Conservation (phyloP, 2,888 invertebrate genomes). For the Andrena fulva region DNA sequence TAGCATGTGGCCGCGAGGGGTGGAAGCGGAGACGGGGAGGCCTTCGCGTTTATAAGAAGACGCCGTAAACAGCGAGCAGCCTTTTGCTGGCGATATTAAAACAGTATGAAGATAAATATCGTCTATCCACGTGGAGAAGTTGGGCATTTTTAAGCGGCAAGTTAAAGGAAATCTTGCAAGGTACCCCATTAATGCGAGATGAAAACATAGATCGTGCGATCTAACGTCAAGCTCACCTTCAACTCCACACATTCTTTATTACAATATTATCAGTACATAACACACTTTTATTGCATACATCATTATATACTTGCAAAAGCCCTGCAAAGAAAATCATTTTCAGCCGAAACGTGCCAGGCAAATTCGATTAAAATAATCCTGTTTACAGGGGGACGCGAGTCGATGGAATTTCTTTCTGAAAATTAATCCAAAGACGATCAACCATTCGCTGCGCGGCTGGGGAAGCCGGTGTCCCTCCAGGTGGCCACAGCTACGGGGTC, state of each 20-base stretch:
- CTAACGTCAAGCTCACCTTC: not conserved
- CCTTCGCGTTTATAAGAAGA: constrained; percentile 57
- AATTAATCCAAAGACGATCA: constrained; percentile 54
- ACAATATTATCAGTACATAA: not conserved
- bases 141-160: constrained; percentile 71
- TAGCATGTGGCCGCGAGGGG: constrained; percentile 27
- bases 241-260: not conserved
- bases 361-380: not conserved
- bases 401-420: constrained; percentile 5
- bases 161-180: constrained; percentile 69
- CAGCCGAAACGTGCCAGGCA: not conserved
- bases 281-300: not conserved
- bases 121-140: constrained; percentile 61
- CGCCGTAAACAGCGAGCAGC: constrained; percentile 59
- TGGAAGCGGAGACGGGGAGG: constrained; percentile 49
- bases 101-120: constrained; percentile 80
- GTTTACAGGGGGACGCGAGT: not conserved
- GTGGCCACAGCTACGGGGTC: constrained; percentile 57
- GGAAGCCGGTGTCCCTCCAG: constrained; percentile 49
- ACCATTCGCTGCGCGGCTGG: constrained; percentile 31
- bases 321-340: not conserved
- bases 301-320: too few relatives aligned
- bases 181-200: constrained; percentile 26
- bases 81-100: constrained; percentile 76
- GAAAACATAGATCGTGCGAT: not conserved